Evolutionary conservation across 2,113 vertebrate genomes (phyloP), one percentile per base, ranked within the genome.

Genomic region (Carassius auratus): DNA sequence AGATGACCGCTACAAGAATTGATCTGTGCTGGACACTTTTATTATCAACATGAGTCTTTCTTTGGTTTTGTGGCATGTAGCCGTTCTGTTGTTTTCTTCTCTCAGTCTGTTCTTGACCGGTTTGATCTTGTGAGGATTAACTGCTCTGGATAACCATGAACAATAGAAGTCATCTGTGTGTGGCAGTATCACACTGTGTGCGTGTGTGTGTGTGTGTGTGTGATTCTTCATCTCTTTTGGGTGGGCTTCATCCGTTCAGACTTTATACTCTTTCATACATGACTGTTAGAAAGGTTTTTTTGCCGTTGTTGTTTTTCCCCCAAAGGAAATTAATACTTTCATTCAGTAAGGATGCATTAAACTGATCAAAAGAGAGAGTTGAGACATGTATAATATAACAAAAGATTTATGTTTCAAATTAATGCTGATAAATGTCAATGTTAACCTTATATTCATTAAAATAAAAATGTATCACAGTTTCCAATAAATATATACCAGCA

Each of bases 121-220:
- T 81, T 76, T 83, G 57, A 78, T 84, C 89, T 88, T 87, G 89
- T 92, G 81, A 26, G 90, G 92, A 92, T 93, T 93, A 91, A 83
- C 61, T 85, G 87, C 59, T 88, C 77, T 4, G 90, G 84, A 91
- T 81, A 83, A 59, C 62, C 78, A 50, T 86, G 83, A 77, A 93
- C 89, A 92, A 90, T 90, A 86, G 75, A 21, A 66, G 71, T 74
- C 74, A 86, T 52, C 68, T 78, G 0, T 74, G 87, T 79, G 55
- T 80, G 84, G 84, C 64, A 42, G 57, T 52, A 55, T 82, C 59
- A 83, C 45, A 62, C 71, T 45, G 8, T 45, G 42, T 45, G 42
- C 42, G 77, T 19, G 57, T 45, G 13, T 6, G 57, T 15, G 77
- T 2, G 55, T 23, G 77, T 23, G 77, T 4, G 33, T 8, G 55